Evolutionary conservation across 1,140 invertebrate species (phyloP), one percentile per base, ranked within the genome.

Genomic region (Drosophila gunungcola): DNA sequence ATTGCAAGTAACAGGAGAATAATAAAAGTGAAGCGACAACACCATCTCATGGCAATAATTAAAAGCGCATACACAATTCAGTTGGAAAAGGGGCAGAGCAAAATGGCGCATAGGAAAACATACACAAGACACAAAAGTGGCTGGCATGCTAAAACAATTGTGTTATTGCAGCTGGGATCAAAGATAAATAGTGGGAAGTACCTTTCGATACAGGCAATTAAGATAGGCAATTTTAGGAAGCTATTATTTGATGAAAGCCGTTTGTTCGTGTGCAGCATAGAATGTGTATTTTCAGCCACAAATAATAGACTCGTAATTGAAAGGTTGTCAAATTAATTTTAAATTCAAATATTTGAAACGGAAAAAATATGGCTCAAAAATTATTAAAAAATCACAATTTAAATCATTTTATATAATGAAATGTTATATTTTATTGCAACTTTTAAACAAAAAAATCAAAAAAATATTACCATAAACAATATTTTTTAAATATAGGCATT

Each of bases 1-100:
- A 73, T 36, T 36, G 41, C 49, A 58, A 73, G 54, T 52, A 76
- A 58, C 36, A 78, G 39, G 12, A 43, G 61, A 56, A 80, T 54
- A 78, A 75, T 61, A 65, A 83, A 56, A 62, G 58, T 68, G 57
- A 36, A 69, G 68, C 43, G 62, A 38, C 46, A 58, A 48, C 29
- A 51, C 63, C 67, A 76, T 62, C 63, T 56, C 65, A 84, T 46
- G 77, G 69, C 80, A 78, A 73, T 82, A 86, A 86, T 86, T 86
- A 88, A 86, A 86, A 86, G 64, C 68, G 68, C 80, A 80, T 84
- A 65, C 55, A 82, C 13, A 48, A 57, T 45, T 70, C 64, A 45
- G 32, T 53, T 43, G 34, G 41, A 34, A 38, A 69, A 57, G 55
- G 41, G 57, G 29, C 27, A 60, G 32, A 16, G 49, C 4, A 60